A percentile compares a stretch with the other conserved stretches of the same genome.
Conservation (phyloP, 1,140 invertebrate species). For the Ganaspis sp. region DNA sequence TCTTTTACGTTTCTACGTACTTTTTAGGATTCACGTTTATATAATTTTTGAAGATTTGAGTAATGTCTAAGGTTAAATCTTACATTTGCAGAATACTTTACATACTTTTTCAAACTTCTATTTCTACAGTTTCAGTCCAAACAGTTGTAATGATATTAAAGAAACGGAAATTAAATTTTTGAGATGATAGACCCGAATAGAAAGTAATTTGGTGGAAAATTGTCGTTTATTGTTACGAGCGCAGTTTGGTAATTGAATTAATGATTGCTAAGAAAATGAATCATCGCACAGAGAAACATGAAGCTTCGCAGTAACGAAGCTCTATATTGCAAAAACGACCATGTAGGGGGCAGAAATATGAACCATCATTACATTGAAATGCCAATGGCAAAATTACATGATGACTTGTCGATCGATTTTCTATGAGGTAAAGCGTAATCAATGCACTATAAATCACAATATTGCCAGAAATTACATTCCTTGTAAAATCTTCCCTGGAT, state of each 20-base stretch:
- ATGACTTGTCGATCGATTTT: constrained; percentile 49
- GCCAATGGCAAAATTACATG: constrained; percentile 47
- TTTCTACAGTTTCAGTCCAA: too few species aligned
- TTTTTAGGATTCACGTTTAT: too few species aligned
- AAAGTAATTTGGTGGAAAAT: background rate
- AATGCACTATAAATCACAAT: constrained; percentile 61
- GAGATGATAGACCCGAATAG: too few species aligned
- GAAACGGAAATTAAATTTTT: too few species aligned
- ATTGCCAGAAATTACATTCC: constrained; percentile 57
- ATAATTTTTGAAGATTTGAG: too few species aligned
- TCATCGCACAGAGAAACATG: background rate
- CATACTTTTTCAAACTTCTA: too few species aligned
- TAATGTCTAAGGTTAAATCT: too few species aligned
- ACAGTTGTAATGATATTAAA: too few species aligned
- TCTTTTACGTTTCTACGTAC: too few species aligned
- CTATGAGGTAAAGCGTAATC: constrained; percentile 47
- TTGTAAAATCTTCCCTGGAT: constrained; percentile 45
- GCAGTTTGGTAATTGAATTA: background rate
- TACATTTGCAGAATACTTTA: too few species aligned
- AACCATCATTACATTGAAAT: constrained; percentile 2
- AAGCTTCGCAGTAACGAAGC: background rate
- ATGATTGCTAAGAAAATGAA: background rate
- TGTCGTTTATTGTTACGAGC: background rate
- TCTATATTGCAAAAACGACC: too few species aligned
- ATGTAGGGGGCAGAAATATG: background rate